Base-by-base conservation (phyloP, 2,113 vertebrate species). In the Archocentrus centrarchus region DNA sequence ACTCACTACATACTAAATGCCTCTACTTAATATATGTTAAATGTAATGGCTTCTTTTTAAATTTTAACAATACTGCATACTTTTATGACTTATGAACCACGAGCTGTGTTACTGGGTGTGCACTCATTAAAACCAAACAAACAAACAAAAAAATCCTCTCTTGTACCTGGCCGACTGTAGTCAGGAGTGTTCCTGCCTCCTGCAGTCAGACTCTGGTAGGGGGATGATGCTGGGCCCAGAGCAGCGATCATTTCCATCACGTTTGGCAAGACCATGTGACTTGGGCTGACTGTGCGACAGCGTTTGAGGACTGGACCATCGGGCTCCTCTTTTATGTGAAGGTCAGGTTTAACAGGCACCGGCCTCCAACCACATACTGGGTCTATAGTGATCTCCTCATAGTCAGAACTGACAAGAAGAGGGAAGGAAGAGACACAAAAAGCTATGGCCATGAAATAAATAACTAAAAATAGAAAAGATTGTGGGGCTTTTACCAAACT, bases 161-260 rank as follows among this genome's bases (percentile, higher is more conserved):
- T 73, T 24, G 30, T 64, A 88, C 91, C 96, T 85, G 97, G 96
- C 87, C 95, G 68, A 24, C 95, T 58, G 81, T 97, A 98, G 89
- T 98, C 97, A 7, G 95, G 95, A 1, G 59, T 92, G 1, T 91
- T 89, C 53, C 95, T 81, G 75, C 96, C 94, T 0, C 94, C 93
- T 0, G 96, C 84, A 1, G 95, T 93, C 79, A 97, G 57, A 2
- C 94, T 91, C 0, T 96, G 84, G 87, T 97, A 98, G 3, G 97
- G 97, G 0, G 95, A 88, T 0, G 97, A 95, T 7, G 96, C 93
- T 0, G 98, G 98, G 10, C 98, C 98, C 91, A 99, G 94, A 0
- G 98, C 97, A 0, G 97, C 98, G 0, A 99, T 98, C 97, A 99
- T 98, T 92, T 99, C 98, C 98, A 99, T 98, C 85, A 99, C 98